These are phyloP conservation scores for Drosophila prolongata DNA, from an alignment of 2,888 invertebrate species.

Conservation along the genomic window DNA sequence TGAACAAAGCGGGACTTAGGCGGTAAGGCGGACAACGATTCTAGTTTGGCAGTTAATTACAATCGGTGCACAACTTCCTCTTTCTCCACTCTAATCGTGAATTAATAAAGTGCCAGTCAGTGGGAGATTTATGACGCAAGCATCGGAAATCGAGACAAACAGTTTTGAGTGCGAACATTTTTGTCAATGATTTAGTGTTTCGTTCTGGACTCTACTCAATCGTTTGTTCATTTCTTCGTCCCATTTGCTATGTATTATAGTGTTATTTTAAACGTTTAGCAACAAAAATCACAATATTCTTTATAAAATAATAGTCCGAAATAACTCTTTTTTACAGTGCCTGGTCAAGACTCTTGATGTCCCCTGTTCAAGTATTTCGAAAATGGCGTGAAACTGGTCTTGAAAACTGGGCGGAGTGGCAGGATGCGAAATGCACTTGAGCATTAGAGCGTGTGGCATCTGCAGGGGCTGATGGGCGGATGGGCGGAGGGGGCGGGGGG, in stretches of 20 bases:
- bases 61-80: slow-evolving; percentile 55
- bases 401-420: neutral
- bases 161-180: slow-evolving; percentile 27
- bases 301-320: too few species aligned
- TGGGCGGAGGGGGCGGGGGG: neutral
- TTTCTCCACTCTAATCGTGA: slow-evolving; percentile 62
- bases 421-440: slow-evolving; percentile 61
- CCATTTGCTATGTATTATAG: too few species aligned
- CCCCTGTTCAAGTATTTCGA: neutral
- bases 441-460: slow-evolving; percentile 22
- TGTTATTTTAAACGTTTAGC: too few species aligned
- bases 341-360: neutral
- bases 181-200: slow-evolving; percentile 49
- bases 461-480: neutral
- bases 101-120: slow-evolving; percentile 69
- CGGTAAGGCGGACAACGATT: slow-evolving; percentile 47
- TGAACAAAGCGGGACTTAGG: slow-evolving; percentile 11
- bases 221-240: neutral
- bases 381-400: slow-evolving; percentile 5
- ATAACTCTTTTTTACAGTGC: too few species aligned
- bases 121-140: slow-evolving; percentile 62
- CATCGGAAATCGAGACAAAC: slow-evolving; percentile 26
- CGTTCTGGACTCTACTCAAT: neutral
- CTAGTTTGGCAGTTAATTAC: slow-evolving; percentile 72
- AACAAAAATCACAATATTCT: too few species aligned